phyloP scores from a whole-genome alignment of 37 sponge, comb jelly and placozoan species.

The Spongilla lacustris region DNA sequence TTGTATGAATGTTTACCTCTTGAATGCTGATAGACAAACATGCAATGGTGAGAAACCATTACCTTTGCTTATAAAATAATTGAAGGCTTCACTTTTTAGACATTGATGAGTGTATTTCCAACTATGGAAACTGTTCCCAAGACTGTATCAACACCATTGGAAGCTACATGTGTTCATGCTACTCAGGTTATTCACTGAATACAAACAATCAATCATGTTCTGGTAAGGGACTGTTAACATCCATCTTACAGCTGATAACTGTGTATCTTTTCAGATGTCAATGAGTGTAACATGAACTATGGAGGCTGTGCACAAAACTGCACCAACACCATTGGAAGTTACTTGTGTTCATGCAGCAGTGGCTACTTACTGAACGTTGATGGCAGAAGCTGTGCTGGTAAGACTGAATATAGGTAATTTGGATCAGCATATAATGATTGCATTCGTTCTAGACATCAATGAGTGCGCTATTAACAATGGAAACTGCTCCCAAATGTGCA shows the following conservation, averaged over 20 bases:
- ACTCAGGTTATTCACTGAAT: conserved; percentile 5
- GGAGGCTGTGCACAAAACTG: conserved; percentile 49
- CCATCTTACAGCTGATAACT: not conserved
- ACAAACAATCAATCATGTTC: not conserved
- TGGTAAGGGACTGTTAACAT: not conserved
- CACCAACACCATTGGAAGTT: conserved; percentile 26
- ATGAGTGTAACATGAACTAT: conserved; percentile 37
- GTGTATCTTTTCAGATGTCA: conserved; percentile 24
- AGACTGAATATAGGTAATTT: not conserved
- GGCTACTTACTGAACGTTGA: conserved; percentile 12
- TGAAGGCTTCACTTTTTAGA: conserved; percentile 13
- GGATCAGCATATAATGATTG: not conserved
- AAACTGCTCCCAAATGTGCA: conserved; percentile 3
- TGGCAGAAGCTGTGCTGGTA: conserved; percentile 17
- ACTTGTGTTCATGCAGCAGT: conserved; percentile 3
- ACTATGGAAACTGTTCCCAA: not conserved
- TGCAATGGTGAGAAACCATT: conserved; percentile 5
- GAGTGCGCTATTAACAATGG: conserved; percentile 19
- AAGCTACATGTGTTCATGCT: conserved; percentile 21
- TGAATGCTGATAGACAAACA: conserved; percentile 6
- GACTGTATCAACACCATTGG: conserved; percentile 31
- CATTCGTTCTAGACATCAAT: conserved; percentile 19
- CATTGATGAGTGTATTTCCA: conserved; percentile 13
- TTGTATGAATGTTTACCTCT: not conserved
- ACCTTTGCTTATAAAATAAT: not conserved